Evolutionary conservation across 2,888 invertebrate species (phyloP).

Genomic region (Tricholauxania praeusta): DNA sequence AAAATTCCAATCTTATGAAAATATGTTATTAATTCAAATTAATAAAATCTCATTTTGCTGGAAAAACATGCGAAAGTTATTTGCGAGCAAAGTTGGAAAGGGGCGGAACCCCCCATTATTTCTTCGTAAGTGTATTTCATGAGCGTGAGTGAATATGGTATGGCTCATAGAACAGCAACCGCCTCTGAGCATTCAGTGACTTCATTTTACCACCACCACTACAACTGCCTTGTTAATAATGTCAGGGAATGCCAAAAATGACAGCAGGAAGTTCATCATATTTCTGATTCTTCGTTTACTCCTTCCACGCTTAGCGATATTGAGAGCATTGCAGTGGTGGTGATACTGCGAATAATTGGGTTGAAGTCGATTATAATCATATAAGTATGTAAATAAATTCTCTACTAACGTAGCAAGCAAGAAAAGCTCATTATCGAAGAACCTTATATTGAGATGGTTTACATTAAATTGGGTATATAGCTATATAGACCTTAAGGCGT

Average conservation of each 20-base stretch:
- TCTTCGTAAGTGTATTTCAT: too few relatives aligned
- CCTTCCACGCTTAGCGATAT: not conserved
- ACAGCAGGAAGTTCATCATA: slow-evolving; percentile 37
- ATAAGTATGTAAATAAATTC: not conserved
- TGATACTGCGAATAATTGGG: slow-evolving; percentile 4
- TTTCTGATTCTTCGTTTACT: slow-evolving; percentile 10
- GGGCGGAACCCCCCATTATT: not conserved
- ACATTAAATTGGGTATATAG: too few relatives aligned
- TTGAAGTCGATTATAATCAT: not conserved
- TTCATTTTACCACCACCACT: not conserved
- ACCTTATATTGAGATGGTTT: too few relatives aligned
- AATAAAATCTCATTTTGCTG: slow-evolving; percentile 59
- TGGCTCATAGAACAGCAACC: not conserved
- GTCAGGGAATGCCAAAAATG: slow-evolving; percentile 40
- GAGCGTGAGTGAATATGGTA: too few relatives aligned
- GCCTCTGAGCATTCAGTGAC: not conserved
- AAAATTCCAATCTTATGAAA: slow-evolving; percentile 54
- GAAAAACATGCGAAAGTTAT: slow-evolving; percentile 25
- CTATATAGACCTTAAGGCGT: too few relatives aligned
- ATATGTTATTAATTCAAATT: slow-evolving; percentile 65
- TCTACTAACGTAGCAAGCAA: too few relatives aligned
- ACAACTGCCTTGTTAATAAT: slow-evolving; percentile 35
- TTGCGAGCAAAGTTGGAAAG: not conserved
- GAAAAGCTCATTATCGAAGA: too few relatives aligned
- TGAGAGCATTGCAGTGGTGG: not conserved